Base-by-base conservation (phyloP, 2,888 invertebrate genomes). In the Ellobium chinense region DNA sequence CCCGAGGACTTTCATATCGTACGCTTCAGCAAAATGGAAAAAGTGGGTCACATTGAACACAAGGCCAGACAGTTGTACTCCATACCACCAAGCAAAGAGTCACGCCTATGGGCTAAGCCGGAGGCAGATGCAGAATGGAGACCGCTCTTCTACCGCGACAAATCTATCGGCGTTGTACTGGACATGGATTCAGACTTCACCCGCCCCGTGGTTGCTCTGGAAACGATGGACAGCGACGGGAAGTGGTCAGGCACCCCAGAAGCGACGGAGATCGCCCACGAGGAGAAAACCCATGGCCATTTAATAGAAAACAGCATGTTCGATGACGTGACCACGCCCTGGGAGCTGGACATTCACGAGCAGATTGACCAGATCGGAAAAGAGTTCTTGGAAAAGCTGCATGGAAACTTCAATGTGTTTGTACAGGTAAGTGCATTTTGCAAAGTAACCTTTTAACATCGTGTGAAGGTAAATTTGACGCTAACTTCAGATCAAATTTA, bases 21-120 rank as follows among this genome's bases (percentile, higher is more conserved):
- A n/a, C 87, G 89, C 58, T 90, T 89, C 85, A 90, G 89, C 82
- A 91, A 91, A 80, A 88, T 90, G 88, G 91, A 91, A 76, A 90
- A 89, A 81, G 87, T 90, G n/a, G 91, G 91, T 5, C 89, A 91
- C 85, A 73, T 90, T 14, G 91, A 91, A 82, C 88, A 88, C 87
- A 88, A 87, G 73, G 75, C 89, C n/a, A 83, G 90, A 21, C 88
- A 89, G 60, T 79, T 90, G 58, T 89, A 90, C 77, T 82, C 84
- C 65, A 86, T 90, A 31, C 85, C 86, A 21, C 63, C 82, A 18
- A 81, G 82, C 18, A 83, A 86, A 29, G 85, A 87, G 70, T 85
- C 89, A 7, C 84, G 91, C 2, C 79, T 90, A 24, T 91, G 91
- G 91, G 91, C 87, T 2, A 89, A 89, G 77, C 85, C 88, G 7